Evolutionary conservation across 2,113 vertebrate genomes (phyloP).

Genomic region (Xiphophorus hellerii): DNA sequence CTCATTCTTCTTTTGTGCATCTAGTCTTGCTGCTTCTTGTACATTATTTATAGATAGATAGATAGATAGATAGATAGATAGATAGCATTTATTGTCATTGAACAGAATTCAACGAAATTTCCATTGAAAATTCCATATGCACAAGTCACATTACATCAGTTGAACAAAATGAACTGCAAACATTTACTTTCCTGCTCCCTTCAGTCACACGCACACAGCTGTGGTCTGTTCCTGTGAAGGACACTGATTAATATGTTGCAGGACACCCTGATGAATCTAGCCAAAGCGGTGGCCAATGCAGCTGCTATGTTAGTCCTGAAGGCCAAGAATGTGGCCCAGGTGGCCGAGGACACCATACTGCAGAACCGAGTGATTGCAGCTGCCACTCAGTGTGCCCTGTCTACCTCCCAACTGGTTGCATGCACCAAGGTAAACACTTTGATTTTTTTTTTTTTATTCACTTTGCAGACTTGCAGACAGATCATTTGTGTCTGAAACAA

Average conservation of each 20-base stretch:
- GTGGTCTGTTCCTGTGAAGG: slow-evolving; percentile 54
- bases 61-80: too few relatives aligned
- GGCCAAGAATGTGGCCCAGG: slow-evolving; percentile 98
- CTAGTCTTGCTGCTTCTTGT: neutral
- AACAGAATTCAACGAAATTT: too few relatives aligned
- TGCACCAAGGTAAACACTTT: slow-evolving; percentile 89
- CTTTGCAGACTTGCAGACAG: neutral
- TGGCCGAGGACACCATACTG: slow-evolving; percentile 90
- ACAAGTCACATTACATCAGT: slow-evolving; percentile 1
- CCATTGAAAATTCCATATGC: too few relatives aligned
- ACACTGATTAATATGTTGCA: slow-evolving; percentile 68
- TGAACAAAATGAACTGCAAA: slow-evolving; percentile 16
- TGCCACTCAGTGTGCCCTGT: slow-evolving; percentile 96
- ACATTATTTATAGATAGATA: neutral
- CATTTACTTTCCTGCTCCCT: slow-evolving; percentile 30
- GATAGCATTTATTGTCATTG: too few relatives aligned
- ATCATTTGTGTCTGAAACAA: neutral
- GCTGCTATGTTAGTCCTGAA: slow-evolving; percentile 98
- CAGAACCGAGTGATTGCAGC: slow-evolving; percentile 98
- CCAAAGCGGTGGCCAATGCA: slow-evolving; percentile 98
- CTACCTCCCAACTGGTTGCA: slow-evolving; percentile 97
- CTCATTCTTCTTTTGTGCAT: neutral
- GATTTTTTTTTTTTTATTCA: neutral
- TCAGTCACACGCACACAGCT: slow-evolving; percentile 51
- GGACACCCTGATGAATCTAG: slow-evolving; percentile 98